Evolutionary conservation across 2,888 invertebrate genomes (phyloP), one percentile per base, ranked within the genome.

Genomic region (Agrenia bidenticulata): DNA sequence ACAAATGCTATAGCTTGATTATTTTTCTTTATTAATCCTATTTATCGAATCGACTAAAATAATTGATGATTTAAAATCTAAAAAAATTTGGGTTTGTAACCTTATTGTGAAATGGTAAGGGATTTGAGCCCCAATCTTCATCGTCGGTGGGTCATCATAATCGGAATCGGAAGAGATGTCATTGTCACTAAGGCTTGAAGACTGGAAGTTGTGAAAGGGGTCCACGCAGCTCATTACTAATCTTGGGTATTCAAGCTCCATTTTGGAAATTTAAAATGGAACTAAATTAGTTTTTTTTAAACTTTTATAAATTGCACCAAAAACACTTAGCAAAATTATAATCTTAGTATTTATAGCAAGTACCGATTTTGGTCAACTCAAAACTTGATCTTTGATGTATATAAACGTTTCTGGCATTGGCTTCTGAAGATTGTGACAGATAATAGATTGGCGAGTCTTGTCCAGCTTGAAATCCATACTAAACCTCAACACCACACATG

Each of bases 221-320:
- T 49, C 58, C 5, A 45, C 24, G 27, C 15, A 45, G 17, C 26
- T 26, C 49, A 45, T 21, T 2, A 45, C 24, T 26, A 58, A 45
- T 26, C 41, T 37, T 4, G 45, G 19, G 26, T 58, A 58, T 49
- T 58, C 58, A 5, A 57, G 13, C 19, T 39, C 57, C 58, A 58
- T 58, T 26, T 37, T 19, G 41, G 32, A 45, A 45, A 23, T 51
- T 23, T 7, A 19, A 49, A 11, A 11, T 39, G 15, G 15, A 11
- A 11, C 15, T 39, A 11, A 39, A 39, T 39, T 39, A 39, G 15
- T 39, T 39, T 11, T 39, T 39, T 39, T 11, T 15, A 39, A 39
- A 7, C 15, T 15, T 15, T 15, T 39, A 7, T 39, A 39, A 39
- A 7, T 15, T 15, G 7, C 39, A 39, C 15, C 39, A 11, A 11